Base-by-base conservation (phyloP, 2,113 vertebrate species). In the Amblyornis subalaris region DNA sequence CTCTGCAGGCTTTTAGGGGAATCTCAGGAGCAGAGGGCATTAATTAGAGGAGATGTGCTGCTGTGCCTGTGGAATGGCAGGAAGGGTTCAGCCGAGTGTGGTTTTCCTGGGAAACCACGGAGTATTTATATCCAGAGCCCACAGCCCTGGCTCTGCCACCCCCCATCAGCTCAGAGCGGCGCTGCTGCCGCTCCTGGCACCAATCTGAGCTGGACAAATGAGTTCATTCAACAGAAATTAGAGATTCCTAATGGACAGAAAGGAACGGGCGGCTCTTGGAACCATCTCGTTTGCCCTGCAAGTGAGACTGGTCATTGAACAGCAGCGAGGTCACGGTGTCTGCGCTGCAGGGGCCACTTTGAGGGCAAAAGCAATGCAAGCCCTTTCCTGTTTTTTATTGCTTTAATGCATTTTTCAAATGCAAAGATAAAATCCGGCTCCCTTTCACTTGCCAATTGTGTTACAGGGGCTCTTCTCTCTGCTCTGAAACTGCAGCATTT, bases 291-390 rank as follows among this genome's bases (percentile, higher is more conserved):
- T 5, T 33, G 33, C 48, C 71, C 21, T 36, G 38, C n/a, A 64
- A 53, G 14, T 0, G 0, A 61, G 47, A 12, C 20, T 3, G 31
- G 31, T 35, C 14, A 65, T 79, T 83, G 65, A 65, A 24, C 15
- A 36, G 8, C 11, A 3, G 64, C 10, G 20, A 73, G 76, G 76
- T 62, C 86, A 54, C 66, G 1, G 33, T 5, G 33, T 9, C 71
- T 2, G 2, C 7, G 26, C 73, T 53, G 78, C 0, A 2, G 28
- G 25, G 31, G 40, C 50, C 90, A 70, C 17, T 0, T 6, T 69
- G 16, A 85, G 64, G 45, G 73, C 23, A 47, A 28, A 26, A 35
- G 71, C 9, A 10, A 9, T 21, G 14, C 40, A 73, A 35, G 17
- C 25, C 62, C 40, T 44, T 61, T 70, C 64, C 33, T 51, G 19